phyloP scores from a whole-genome alignment of 1,140 invertebrate genomes.

The Pristionchus pacificus region DNA sequence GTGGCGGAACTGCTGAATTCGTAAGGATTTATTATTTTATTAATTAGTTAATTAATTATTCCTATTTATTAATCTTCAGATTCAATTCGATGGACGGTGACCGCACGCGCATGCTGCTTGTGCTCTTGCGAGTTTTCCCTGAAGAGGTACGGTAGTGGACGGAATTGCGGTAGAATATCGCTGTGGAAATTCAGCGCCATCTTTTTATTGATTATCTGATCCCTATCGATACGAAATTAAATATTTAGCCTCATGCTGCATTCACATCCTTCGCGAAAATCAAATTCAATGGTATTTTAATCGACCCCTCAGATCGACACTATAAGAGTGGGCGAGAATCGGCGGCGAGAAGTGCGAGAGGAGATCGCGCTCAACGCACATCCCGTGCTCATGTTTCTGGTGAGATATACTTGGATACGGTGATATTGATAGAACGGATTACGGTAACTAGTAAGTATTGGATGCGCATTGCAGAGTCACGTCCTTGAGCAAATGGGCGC shows the following conservation, averaged over 20 bases:
- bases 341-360: constrained; percentile 75
- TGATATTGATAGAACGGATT: neutral
- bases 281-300: no score
- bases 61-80: constrained; percentile 27
- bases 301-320: neutral
- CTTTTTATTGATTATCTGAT: no score
- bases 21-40: constrained; percentile 56
- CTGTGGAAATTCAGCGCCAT: no score
- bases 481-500: constrained; percentile 8
- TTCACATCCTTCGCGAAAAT: no score
- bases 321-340: constrained; percentile 80
- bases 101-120: constrained; percentile 26
- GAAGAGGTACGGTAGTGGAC: constrained; percentile 28
- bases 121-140: constrained; percentile 24
- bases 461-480: neutral
- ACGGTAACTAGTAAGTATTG: no score
- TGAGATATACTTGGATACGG: constrained; percentile 55
- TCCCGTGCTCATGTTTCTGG: constrained; percentile 70
- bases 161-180: no score
- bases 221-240: no score
- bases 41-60: constrained; percentile 61
- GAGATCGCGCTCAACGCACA: constrained; percentile 66
- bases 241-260: no score
- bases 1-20: constrained; percentile 78
- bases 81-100: constrained; percentile 20